These are phyloP conservation scores for Porites rus DNA, from an alignment of 92 coral and sea anemone species.

Conservation along the genomic window DNA sequence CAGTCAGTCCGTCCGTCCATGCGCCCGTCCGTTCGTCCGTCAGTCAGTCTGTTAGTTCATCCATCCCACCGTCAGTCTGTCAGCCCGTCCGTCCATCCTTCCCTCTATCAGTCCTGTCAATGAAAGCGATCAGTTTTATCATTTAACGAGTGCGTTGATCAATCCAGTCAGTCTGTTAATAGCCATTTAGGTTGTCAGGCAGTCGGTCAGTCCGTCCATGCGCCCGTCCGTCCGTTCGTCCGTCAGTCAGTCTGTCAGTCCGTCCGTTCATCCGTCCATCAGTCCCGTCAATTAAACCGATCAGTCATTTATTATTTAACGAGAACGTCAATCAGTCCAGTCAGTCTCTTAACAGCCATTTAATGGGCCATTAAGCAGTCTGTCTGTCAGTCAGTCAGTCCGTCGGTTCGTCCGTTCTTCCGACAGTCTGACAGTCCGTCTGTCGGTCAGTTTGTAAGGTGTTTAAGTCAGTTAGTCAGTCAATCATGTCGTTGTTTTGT, in stretches of 20 bases:
- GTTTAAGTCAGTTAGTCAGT: too few relatives aligned
- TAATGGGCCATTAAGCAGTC: background rate
- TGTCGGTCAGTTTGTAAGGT: too few relatives aligned
- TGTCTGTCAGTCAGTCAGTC: background rate
- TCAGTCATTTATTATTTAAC: background rate
- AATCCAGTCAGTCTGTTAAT: background rate
- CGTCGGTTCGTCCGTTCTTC: too few relatives aligned
- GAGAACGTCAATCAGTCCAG: background rate
- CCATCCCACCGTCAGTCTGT: too few relatives aligned
- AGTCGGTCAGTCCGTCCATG: background rate
- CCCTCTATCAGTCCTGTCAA: background rate
- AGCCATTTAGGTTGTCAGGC: background rate
- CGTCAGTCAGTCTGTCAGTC: background rate
- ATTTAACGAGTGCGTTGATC: background rate
- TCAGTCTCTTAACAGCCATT: background rate
- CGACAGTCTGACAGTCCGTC: too few relatives aligned
- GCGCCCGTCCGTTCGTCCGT: background rate
- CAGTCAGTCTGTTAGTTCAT: background rate
- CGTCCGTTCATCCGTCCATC: background rate
- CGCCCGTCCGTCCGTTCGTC: background rate
- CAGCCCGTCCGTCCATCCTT: background rate
- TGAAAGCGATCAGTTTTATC: background rate
- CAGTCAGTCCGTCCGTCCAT: background rate
- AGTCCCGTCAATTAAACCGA: background rate
- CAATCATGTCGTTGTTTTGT: too few relatives aligned